Evolutionary conservation across 1,140 invertebrate species (phyloP).

Genomic region (Geopemphigus sp.): DNA sequence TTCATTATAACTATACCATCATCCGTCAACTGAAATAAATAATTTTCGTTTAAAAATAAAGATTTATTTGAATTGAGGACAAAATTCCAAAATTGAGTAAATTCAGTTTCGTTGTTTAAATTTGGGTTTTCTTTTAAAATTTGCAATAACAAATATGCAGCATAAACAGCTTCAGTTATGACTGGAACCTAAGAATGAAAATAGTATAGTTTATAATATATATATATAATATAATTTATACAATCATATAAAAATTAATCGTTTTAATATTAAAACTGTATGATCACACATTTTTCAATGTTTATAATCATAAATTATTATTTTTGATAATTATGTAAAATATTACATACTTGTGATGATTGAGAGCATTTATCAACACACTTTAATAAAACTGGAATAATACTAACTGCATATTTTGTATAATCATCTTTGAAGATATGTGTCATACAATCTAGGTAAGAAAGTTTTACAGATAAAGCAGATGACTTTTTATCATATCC

Average conservation of each 20-base stretch:
- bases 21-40: conserved; percentile 67
- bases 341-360: conserved; percentile 60
- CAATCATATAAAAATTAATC: not conserved
- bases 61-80: conserved; percentile 74
- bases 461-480: conserved; percentile 64
- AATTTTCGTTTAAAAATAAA: conserved; percentile 79
- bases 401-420: conserved; percentile 57
- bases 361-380: conserved; percentile 71
- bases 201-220: not conserved
- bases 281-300: not conserved
- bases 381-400: conserved; percentile 65
- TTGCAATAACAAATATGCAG: conserved; percentile 71
- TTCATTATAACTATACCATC: conserved; percentile 60
- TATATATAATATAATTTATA: not conserved
- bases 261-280: not conserved
- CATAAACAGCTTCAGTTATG: conserved; percentile 76
- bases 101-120: conserved; percentile 56
- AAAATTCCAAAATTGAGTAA: conserved; percentile 66
- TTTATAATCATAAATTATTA: not conserved
- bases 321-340: not conserved
- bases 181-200: conserved; percentile 57
- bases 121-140: conserved; percentile 61
- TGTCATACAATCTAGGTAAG: conserved; percentile 74
- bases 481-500: conserved; percentile 44
- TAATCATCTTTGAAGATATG: conserved; percentile 63